Conservation (phyloP, 2,888 invertebrate genomes). For the Amorpha juglandis region DNA sequence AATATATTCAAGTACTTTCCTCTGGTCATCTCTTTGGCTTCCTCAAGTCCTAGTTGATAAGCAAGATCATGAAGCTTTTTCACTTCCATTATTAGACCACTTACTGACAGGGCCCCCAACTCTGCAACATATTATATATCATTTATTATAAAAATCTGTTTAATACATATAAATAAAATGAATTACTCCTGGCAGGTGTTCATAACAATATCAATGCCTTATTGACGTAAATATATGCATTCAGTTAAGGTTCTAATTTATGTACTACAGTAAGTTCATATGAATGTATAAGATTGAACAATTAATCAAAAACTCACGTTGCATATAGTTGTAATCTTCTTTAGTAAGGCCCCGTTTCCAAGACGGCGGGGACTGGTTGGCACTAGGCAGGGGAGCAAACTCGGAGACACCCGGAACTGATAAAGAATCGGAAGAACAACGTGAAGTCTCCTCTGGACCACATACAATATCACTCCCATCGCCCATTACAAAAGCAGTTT, state of each 20-base stretch:
- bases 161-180: too few relatives aligned
- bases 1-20: slow-evolving; percentile 97
- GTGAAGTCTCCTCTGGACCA: slow-evolving; percentile 57
- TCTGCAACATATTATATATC: slow-evolving; percentile 73
- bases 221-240: too few relatives aligned
- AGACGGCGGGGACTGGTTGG: slow-evolving; percentile 84
- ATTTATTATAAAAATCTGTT: background rate
- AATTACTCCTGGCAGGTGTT: too few relatives aligned
- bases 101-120: slow-evolving; percentile 89
- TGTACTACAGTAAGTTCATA: too few relatives aligned
- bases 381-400: slow-evolving; percentile 87
- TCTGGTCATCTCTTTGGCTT: slow-evolving; percentile 97
- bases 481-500: slow-evolving; percentile 67
- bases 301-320: slow-evolving; percentile 85
- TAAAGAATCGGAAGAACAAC: slow-evolving; percentile 67
- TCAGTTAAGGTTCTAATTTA: too few relatives aligned
- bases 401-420: slow-evolving; percentile 95
- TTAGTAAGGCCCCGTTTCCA: slow-evolving; percentile 88
- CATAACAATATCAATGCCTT: too few relatives aligned
- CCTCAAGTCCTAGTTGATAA: slow-evolving; percentile 96
- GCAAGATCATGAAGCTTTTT: slow-evolving; percentile 97
- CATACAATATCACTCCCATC: slow-evolving; percentile 56
- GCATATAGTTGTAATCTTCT: slow-evolving; percentile 90
- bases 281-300: too few relatives aligned
- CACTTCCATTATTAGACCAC: slow-evolving; percentile 95